Conservation (phyloP, 1,140 invertebrate genomes). For the Dolichoris vasculosae region DNA sequence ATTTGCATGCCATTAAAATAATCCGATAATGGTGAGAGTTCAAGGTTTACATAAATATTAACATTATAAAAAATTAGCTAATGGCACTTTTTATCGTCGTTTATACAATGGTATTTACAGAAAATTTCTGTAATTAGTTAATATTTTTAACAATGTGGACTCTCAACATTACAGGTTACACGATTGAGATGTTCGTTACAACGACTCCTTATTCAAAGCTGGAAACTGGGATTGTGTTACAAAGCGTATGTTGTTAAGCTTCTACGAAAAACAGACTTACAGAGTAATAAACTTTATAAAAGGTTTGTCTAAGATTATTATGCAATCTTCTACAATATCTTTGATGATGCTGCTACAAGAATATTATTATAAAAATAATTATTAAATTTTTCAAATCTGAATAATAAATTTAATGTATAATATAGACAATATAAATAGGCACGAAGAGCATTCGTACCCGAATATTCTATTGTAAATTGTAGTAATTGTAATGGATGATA, state of each 20-base stretch:
- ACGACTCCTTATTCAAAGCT: constrained; percentile 5
- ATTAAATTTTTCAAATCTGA: constrained; percentile 13
- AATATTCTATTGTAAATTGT: background rate
- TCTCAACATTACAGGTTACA: constrained; percentile 39
- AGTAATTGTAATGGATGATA: background rate
- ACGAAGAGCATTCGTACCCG: background rate
- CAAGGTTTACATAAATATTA: background rate
- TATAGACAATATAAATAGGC: background rate
- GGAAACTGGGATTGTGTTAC: constrained; percentile 13
- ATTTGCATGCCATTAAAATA: background rate
- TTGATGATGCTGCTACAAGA: constrained; percentile 23
- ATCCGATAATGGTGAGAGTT: constrained; percentile 29
- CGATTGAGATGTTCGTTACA: background rate
- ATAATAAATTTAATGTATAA: constrained; percentile 22
- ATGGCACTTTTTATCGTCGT: constrained; percentile 36
- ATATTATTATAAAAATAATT: constrained; percentile 39
- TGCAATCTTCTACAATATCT: constrained; percentile 23
- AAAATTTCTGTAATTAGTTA: background rate
- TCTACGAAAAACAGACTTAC: constrained; percentile 8
- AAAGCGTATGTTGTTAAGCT: constrained; percentile 2
- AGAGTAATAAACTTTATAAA: constrained; percentile 18
- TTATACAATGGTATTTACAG: constrained; percentile 17
- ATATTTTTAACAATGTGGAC: constrained; percentile 25
- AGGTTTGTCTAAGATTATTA: background rate
- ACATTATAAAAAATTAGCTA: constrained; percentile 34